A percentile compares a stretch with the other conserved stretches of the same genome.
phyloP scores from a whole-genome alignment of 2,888 invertebrate genomes.

The Meliscaeva auricollis region DNA sequence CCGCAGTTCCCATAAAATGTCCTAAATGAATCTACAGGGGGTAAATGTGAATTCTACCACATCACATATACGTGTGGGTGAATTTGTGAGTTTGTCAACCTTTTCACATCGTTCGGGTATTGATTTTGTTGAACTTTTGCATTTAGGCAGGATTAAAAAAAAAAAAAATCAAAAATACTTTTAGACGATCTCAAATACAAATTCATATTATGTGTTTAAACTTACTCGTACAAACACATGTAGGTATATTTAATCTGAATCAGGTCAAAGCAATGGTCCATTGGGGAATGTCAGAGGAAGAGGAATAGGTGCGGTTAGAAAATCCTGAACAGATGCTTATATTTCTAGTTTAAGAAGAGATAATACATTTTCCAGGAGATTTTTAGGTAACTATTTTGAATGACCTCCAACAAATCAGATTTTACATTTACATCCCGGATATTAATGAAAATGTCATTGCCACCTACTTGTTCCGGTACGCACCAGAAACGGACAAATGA shows the following conservation, averaged over 20 bases:
- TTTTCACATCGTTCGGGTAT: background rate
- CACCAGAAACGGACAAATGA: slow-evolving; percentile 1
- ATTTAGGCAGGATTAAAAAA: background rate
- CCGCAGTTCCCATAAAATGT: background rate
- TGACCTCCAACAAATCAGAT: slow-evolving; percentile 19
- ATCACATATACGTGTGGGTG: background rate
- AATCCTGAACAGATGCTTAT: too few relatives aligned
- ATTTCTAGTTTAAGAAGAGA: too few relatives aligned
- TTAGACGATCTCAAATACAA: background rate
- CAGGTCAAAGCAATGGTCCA: too few relatives aligned
- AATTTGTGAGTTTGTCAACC: slow-evolving; percentile 29
- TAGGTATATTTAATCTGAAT: too few relatives aligned
- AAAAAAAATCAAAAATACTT: background rate
- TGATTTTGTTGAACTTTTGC: slow-evolving; percentile 17
- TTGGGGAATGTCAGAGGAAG: too few relatives aligned
- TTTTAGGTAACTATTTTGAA: too few relatives aligned
- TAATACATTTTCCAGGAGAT: too few relatives aligned
- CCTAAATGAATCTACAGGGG: background rate
- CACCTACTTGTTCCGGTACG: slow-evolving; percentile 14
- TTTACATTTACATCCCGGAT: background rate
- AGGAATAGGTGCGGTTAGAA: too few relatives aligned
- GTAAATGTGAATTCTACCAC: background rate
- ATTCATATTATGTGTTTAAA: too few relatives aligned
- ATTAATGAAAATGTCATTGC: slow-evolving; percentile 59
- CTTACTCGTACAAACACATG: too few relatives aligned